Conservation (phyloP, 2,888 invertebrate species). For the Bombylius discolor region DNA sequence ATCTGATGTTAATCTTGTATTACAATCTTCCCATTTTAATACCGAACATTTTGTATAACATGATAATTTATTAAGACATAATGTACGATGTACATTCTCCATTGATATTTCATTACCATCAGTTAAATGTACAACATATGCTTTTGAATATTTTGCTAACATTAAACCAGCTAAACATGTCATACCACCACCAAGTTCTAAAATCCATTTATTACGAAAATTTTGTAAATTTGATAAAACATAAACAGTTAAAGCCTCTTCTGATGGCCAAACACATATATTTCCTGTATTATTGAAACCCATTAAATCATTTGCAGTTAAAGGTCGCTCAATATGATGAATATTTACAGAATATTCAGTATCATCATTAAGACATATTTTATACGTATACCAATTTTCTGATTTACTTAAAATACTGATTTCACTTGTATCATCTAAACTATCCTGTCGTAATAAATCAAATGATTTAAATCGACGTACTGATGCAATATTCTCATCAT, state of each 20-base stretch:
- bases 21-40: constrained; percentile 42
- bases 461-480: constrained; percentile 47
- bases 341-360: constrained; percentile 43
- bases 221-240: constrained; percentile 48
- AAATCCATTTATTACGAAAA: constrained; percentile 53
- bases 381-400: constrained; percentile 51
- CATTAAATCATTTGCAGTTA: constrained; percentile 57
- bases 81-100: constrained; percentile 53
- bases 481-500: constrained; percentile 39
- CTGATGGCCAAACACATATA: constrained; percentile 68
- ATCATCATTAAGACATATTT: constrained; percentile 35
- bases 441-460: constrained; percentile 41
- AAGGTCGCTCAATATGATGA: constrained; percentile 45
- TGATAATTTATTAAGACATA: constrained; percentile 49
- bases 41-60: constrained; percentile 42
- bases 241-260: constrained; percentile 59
- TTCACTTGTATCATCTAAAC: constrained; percentile 33
- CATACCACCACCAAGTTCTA: constrained; percentile 77
- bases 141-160: constrained; percentile 51
- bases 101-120: constrained; percentile 68
- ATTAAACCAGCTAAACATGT: constrained; percentile 67
- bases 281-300: constrained; percentile 76
- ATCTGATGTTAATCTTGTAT: constrained; percentile 25
- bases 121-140: constrained; percentile 53
- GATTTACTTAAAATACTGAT: constrained; percentile 35